Conservation (phyloP, 2,113 vertebrate species). For the Pollachius pollachius region DNA sequence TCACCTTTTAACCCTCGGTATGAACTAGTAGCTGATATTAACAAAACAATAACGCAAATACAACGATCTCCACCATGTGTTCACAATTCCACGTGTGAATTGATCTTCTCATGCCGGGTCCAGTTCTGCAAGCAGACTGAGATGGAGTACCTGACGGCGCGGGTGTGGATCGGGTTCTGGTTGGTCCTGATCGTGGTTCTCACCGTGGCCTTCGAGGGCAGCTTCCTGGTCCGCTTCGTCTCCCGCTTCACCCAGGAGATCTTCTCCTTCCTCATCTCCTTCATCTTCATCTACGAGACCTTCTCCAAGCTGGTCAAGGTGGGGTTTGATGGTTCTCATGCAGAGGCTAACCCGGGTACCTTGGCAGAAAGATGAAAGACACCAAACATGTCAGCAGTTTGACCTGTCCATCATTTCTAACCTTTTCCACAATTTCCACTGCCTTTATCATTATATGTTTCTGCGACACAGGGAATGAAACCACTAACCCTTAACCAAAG, state of each 20-base stretch:
- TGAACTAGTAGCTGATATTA: too few relatives aligned
- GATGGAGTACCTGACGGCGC: constrained; percentile 90
- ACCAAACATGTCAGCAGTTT: neutral
- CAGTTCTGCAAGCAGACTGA: constrained; percentile 84
- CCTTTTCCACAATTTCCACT: too few relatives aligned
- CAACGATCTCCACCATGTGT: neutral
- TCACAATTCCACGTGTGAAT: neutral
- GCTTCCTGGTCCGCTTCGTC: constrained; percentile 90
- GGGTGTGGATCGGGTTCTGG: constrained; percentile 95
- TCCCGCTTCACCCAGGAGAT: constrained; percentile 95
- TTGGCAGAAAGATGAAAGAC: too few relatives aligned
- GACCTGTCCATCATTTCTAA: neutral
- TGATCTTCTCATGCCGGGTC: neutral
- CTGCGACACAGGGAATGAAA: neutral
- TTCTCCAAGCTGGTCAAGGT: constrained; percentile 88
- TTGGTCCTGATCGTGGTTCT: constrained; percentile 86
- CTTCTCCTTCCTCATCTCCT: constrained; percentile 90
- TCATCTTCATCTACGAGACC: constrained; percentile 95
- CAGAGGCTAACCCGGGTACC: neutral
- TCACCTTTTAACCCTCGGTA: too few relatives aligned
- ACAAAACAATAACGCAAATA: too few relatives aligned
- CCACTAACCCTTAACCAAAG: neutral
- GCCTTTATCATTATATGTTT: too few relatives aligned
- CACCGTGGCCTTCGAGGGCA: constrained; percentile 91
- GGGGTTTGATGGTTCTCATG: constrained; percentile 1